These are phyloP conservation scores for Mycetomoellerius zeteki DNA, from an alignment of 1,140 invertebrate species.

Conservation along the genomic window DNA sequence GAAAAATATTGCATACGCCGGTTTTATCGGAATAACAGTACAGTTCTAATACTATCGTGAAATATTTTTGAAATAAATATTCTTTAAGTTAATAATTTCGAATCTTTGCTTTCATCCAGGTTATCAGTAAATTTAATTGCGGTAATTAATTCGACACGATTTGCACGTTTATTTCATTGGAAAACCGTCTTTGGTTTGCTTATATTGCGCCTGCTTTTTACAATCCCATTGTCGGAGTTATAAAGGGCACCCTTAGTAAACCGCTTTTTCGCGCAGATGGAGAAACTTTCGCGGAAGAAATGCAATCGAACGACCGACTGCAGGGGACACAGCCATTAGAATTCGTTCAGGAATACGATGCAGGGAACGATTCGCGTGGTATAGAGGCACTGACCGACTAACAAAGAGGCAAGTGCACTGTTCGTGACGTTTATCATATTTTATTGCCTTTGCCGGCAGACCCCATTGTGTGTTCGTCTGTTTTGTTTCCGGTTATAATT, in stretches of 20 bases:
- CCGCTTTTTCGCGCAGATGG: conserved; percentile 43
- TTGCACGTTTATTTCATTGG: not conserved
- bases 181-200: not conserved
- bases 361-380: conserved; percentile 43
- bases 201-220: conserved; percentile 7
- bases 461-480: conserved; percentile 79
- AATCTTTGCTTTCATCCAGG: not conserved
- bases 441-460: conserved; percentile 78
- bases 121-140: conserved; percentile 4
- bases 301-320: conserved; percentile 70
- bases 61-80: conserved; percentile 49
- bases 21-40: not conserved
- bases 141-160: conserved; percentile 12
- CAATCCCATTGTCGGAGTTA: conserved; percentile 48
- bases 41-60: conserved; percentile 2
- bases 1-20: not conserved
- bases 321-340: conserved; percentile 62
- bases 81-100: not conserved
- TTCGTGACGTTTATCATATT: conserved; percentile 83
- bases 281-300: conserved; percentile 70
- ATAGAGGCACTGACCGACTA: conserved; percentile 65
- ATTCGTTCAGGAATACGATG: conserved; percentile 55
- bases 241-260: conserved; percentile 36
- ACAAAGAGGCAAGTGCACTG: conserved; percentile 78
- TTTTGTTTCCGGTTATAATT: conserved; percentile 83